These are phyloP conservation scores for Coleophora deauratella DNA, from an alignment of 2,888 invertebrate species.

Conservation along the genomic window DNA sequence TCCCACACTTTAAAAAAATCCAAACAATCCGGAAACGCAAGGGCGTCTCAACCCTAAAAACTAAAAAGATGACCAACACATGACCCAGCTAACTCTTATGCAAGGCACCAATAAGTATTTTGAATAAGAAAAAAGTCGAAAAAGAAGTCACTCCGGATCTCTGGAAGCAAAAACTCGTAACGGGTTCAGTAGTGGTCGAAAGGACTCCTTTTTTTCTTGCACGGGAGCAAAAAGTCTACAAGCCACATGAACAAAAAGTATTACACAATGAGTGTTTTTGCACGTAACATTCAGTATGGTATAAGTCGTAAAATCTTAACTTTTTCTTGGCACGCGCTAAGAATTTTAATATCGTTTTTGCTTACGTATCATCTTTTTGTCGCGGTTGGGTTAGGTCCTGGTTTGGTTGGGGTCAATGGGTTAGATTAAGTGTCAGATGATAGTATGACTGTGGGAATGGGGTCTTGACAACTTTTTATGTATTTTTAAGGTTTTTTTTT, in stretches of 20 bases:
- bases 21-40: too few relatives aligned
- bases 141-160: conserved; percentile 32
- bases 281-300: conserved; percentile 53
- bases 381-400: conserved; percentile 6
- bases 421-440: too few relatives aligned
- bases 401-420: background rate
- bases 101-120: conserved; percentile 20
- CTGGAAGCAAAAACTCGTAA: conserved; percentile 54
- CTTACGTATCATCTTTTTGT: background rate
- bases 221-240: conserved; percentile 55
- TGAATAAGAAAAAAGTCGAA: conserved; percentile 29
- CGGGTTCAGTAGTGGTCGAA: conserved; percentile 45
- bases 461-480: too few relatives aligned
- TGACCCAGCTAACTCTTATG: conserved; percentile 30
- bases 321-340: conserved; percentile 64
- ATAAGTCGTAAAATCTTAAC: too few relatives aligned
- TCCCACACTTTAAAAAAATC: too few relatives aligned
- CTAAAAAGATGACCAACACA: background rate
- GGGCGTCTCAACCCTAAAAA: too few relatives aligned
- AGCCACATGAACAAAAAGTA: conserved; percentile 44
- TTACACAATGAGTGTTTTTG: conserved; percentile 59
- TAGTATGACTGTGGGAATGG: too few relatives aligned
- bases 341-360: conserved; percentile 38
- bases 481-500: too few relatives aligned
- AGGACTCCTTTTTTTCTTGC: conserved; percentile 38